Evolutionary conservation across 2,888 invertebrate species (phyloP), one percentile per base, ranked within the genome.

Genomic region (Volucella inanis): DNA sequence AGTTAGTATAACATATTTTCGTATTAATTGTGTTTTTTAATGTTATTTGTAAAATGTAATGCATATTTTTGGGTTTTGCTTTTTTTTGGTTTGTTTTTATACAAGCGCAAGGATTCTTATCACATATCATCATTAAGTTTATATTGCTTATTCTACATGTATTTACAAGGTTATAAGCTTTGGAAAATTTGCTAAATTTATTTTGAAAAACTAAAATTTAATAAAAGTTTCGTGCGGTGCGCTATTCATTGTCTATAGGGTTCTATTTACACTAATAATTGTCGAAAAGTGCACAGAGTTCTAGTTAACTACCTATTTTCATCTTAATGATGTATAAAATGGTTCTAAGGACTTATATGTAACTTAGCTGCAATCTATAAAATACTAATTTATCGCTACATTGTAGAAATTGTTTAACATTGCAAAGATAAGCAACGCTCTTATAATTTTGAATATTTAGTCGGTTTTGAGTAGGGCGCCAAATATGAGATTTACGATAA

Each of bases 101-200:
- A 67, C 68, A 85, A 85, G 85, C 85, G 76, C 81, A 77, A 68
- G 64, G 68, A 55, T 72, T 81, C 85, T 81, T 85, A 85, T 85
- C 85, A 85, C 85, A 85, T 85, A 81, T 85, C 85, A 77, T 76
- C 71, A 71, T 80, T 67, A 76, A 52, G 76, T 76, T 81, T 77
- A 68, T 81, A 85, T 85, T 85, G 85, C 85, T 85, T 85, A 85
- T 81, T 47, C 85, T 85, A 77, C 77, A 47, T 77, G 15, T 85
- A 81, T 85, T 68, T 77, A 85, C 85, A 85, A n/a, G 54, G 31
- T 47, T 41, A 41, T 18, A 9, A 15, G 45, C 12, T 15, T 71
- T 62, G 68, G 52, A 75, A 22, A 31, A 31, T 6, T 31, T 31
- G 31, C 31, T 31, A 31, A 31, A 71, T 49, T 49, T 59, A 3